Evolutionary conservation across 2,888 invertebrate genomes (phyloP), one percentile per base, ranked within the genome.

Genomic region (Hypena proboscidalis): DNA sequence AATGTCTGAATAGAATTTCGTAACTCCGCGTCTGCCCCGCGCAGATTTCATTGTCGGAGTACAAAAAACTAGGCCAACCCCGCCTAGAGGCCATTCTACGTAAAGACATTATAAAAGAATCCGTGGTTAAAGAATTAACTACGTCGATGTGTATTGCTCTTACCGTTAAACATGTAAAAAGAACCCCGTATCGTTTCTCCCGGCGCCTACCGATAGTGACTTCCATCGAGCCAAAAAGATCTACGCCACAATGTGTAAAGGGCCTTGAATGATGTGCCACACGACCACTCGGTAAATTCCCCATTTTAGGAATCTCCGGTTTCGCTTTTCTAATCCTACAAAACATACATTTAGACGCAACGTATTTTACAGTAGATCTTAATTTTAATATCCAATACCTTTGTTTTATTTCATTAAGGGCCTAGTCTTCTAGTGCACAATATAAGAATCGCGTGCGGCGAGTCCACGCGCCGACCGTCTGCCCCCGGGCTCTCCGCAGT

Each of bases 1-100:
- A n/a, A n/a, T n/a, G n/a, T n/a, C n/a, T n/a, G n/a, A n/a, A n/a
- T n/a, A n/a, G n/a, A n/a, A n/a, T n/a, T n/a, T n/a, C n/a, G n/a
- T n/a, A n/a, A n/a, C n/a, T n/a, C n/a, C n/a, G n/a, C n/a, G n/a
- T n/a, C n/a, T n/a, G n/a, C n/a, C n/a, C n/a, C n/a, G n/a, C n/a
- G n/a, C n/a, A n/a, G n/a, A n/a, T n/a, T n/a, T n/a, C n/a, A n/a
- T n/a, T n/a, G n/a, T n/a, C n/a, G n/a, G n/a, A n/a, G n/a, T n/a
- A n/a, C n/a, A n/a, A n/a, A n/a, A n/a, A n/a, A n/a, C n/a, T n/a
- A n/a, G 62, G 60, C 55, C 54, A 54, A 1, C 61, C 61, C 4
- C 63, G 38, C 8, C 64, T 35, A 0, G 60, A 44, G n/a, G 56
- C 50, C 60, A 62, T 61, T 1, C 67, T 11, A 0, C 59, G 36